A percentile compares a stretch with the other conserved stretches of the same genome.
Evolutionary conservation across 2,797 vertebrate species (phyloP).

Genomic region (Alcedo atthis): DNA sequence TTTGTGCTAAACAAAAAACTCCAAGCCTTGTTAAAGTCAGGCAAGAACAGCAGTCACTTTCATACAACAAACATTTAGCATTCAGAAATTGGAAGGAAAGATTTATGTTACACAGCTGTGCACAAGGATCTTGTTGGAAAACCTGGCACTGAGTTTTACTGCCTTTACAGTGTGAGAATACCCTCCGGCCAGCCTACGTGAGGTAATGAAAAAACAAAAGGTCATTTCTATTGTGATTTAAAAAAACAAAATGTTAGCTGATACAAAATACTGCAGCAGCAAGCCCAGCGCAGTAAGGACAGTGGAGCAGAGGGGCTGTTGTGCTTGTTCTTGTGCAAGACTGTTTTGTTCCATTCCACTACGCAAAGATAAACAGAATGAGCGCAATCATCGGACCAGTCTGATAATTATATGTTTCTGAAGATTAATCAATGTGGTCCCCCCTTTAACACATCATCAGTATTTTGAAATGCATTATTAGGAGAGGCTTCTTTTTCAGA

Average conservation of each 20-base stretch:
- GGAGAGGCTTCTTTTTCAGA: background rate
- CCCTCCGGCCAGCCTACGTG: background rate
- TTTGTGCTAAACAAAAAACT: conserved; percentile 48
- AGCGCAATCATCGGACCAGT: background rate
- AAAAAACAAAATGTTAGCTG: background rate
- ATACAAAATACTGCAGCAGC: conserved; percentile 27
- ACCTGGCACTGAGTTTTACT: conserved; percentile 36
- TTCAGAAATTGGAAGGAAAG: conserved; percentile 54
- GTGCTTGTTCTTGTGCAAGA: background rate
- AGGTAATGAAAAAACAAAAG: conserved; percentile 58
- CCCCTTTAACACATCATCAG: background rate
- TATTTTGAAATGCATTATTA: background rate
- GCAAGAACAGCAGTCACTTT: conserved; percentile 53
- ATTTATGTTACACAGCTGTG: conserved; percentile 71
- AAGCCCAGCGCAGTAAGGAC: conserved; percentile 3
- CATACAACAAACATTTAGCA: conserved; percentile 58
- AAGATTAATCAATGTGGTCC: background rate
- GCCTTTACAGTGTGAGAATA: conserved; percentile 48
- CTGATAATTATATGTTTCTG: background rate
- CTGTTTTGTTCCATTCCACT: background rate
- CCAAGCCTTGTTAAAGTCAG: conserved; percentile 62
- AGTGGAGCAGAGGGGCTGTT: background rate
- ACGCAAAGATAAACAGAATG: background rate
- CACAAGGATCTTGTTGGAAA: conserved; percentile 66
- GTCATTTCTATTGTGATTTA: conserved; percentile 35